Base-by-base conservation (phyloP, 35 echinoderm and acorn worm species). In the Chiridota heheva region DNA sequence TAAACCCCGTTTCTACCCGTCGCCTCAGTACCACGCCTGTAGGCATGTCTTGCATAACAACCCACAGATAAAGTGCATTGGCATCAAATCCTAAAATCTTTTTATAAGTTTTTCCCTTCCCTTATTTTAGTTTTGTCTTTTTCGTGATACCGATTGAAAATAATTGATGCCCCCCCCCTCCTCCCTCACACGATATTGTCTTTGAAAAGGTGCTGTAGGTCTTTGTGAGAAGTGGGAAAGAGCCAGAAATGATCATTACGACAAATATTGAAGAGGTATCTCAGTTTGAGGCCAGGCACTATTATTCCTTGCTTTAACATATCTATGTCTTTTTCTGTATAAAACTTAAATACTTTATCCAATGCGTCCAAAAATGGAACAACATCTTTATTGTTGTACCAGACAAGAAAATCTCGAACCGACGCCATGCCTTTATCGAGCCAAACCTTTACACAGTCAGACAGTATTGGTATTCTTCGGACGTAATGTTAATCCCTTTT, bases 241-340 rank as follows among this genome's bases (percentile, higher is more conserved):
- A 62, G 34, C 12, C 53, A 59, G 22, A 78, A 78, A 0, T 13
- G 26, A n/a, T 30, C 53, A 4, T 38, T 43, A 8, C 42, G 31
- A 17, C 13, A 1, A 27, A n/a, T 42, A 30, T 72, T 25, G 12
- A 89, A 81, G 1, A 89, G 36, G 35, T 83, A 83, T 32, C 69
- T 82, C 7, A 89, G 28, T 8, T 76, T 82, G 16, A 89, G 47
- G 25, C 77, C 77, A 18, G 86, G 86, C 3, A 89, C 73, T 16
- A 73, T 78, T 36, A 78, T 86, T 12, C 70, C 70, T 18, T 76
- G 63, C 43, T 88, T 81, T 36, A 88, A 82, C 77, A 70, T 80
- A 33, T 87, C 74, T 34, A 76, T 44, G 60, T 69, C 27, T 56
- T 62, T 81, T 36, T 82, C 26, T 72, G 22, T 48, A 73, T 72